A percentile compares a stretch with the other conserved stretches of the same genome.
phyloP scores from a whole-genome alignment of 2,797 vertebrate genomes.

The Micrastur ruficollis region DNA sequence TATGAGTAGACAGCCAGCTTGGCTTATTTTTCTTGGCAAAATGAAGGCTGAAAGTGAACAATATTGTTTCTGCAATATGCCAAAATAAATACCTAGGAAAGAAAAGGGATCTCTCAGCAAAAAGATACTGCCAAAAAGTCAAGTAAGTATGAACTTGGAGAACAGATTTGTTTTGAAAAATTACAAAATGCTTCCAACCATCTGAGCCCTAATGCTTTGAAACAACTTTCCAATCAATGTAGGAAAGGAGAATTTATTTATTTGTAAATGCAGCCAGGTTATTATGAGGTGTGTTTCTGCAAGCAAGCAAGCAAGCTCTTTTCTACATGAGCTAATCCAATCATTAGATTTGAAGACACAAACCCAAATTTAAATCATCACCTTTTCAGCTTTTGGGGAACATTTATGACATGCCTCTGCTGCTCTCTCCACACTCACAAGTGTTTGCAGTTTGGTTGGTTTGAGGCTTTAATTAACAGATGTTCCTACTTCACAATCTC shows the following conservation, averaged over 20 bases:
- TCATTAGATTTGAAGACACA: not conserved
- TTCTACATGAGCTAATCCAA: not conserved
- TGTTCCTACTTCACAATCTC: not conserved
- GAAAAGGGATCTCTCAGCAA: conserved; percentile 12
- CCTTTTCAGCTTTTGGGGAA: not conserved
- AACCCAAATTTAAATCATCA: not conserved
- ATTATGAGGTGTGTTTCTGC: not conserved
- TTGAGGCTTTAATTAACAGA: not conserved
- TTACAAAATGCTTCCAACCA: not conserved
- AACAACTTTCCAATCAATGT: not conserved
- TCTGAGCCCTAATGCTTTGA: not conserved
- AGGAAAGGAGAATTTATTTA: not conserved
- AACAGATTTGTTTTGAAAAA: conserved; percentile 2
- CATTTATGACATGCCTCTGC: not conserved
- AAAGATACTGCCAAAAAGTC: not conserved
- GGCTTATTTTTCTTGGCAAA: conserved; percentile 39
- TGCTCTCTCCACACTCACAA: not conserved
- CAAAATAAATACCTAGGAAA: conserved; percentile 23
- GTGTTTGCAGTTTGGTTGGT: not conserved
- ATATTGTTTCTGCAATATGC: not conserved
- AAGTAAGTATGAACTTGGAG: not conserved
- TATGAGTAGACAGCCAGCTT: not conserved
- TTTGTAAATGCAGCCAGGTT: not conserved
- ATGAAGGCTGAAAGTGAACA: not conserved
- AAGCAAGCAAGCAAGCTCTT: not conserved